Evolutionary conservation across 2,113 vertebrate species (phyloP), one percentile per base, ranked within the genome.

Genomic region (Mellivora capensis): DNA sequence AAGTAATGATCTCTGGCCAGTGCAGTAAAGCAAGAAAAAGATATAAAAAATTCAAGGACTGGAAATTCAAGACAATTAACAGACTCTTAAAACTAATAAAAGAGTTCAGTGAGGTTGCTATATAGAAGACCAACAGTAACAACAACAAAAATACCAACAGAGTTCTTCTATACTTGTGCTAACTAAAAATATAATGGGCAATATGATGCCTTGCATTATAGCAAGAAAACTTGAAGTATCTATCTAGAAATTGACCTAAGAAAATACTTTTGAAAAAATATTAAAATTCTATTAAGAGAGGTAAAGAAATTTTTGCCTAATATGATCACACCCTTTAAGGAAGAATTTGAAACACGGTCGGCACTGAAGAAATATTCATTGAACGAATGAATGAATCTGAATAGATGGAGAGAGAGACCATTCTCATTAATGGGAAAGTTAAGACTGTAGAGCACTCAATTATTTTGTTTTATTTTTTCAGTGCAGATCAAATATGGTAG

Each of bases 21-120:
- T 27, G 34, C 15, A 69, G 52, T 77, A 67, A 86, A 18, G 52
- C 39, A 91, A 89, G 67, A 86, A 90, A 89, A 89, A 86, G 6
- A 82, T 59, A 52, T 57, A 79, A 72, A 88, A 49, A 37, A 87
- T 77, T 3, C 20, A 79, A 64, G 15, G 13, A 81, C 47, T 42
- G 7, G 59, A 88, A 64, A 89, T 42, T 93, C 69, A 93, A 87
- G 49, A 57, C 57, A 91, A 47, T 1, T 9, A 52, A 89, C 3
- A 93, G 81, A 85, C 62, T 85, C n/a, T 71, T 90, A 96, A 84
- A 86, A 90, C 23, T 80, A 67, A 89, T 84, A 27, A 59, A 89
- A 77, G 25, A 84, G 29, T 89, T 76, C 39, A 89, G 34, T n/a
- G n/a, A 80, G 42, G 3, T 95, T 92, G 64, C n/a, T 81, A 42